Evolutionary conservation across 2,113 vertebrate species (phyloP).

Genomic region (Parotia lawesii): DNA sequence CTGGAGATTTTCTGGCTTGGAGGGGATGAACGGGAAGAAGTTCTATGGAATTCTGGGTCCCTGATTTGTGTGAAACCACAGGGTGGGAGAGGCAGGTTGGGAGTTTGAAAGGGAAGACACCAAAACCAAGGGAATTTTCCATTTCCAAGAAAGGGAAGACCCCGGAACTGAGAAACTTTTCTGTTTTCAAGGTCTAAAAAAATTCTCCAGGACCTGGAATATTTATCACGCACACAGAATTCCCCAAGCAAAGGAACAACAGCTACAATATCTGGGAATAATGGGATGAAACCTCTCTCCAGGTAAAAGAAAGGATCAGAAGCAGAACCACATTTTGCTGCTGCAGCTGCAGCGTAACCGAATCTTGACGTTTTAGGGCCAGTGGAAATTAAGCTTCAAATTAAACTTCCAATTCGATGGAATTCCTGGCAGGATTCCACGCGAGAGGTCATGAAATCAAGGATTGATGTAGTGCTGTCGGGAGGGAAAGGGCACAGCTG

Average conservation of each 20-base stretch:
- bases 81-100: not conserved
- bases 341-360: not conserved
- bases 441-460: not conserved
- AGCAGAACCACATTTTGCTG: not conserved
- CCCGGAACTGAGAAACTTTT: not conserved
- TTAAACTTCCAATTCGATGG: not conserved
- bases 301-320: not conserved
- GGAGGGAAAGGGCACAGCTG: not conserved
- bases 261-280: rapidly evolving
- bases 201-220: too few relatives aligned
- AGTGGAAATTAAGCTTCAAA: not conserved
- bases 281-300: not conserved
- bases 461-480: not conserved
- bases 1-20: not conserved
- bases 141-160: not conserved
- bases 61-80: not conserved
- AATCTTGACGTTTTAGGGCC: not conserved
- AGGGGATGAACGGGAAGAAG: not conserved
- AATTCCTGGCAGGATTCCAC: not conserved
- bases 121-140: not conserved
- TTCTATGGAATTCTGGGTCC: not conserved
- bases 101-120: not conserved
- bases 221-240: not conserved
- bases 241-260: not conserved
- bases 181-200: not conserved